Evolutionary conservation across 1,140 invertebrate species (phyloP).

Genomic region (Zaprionus lachaisei): DNA sequence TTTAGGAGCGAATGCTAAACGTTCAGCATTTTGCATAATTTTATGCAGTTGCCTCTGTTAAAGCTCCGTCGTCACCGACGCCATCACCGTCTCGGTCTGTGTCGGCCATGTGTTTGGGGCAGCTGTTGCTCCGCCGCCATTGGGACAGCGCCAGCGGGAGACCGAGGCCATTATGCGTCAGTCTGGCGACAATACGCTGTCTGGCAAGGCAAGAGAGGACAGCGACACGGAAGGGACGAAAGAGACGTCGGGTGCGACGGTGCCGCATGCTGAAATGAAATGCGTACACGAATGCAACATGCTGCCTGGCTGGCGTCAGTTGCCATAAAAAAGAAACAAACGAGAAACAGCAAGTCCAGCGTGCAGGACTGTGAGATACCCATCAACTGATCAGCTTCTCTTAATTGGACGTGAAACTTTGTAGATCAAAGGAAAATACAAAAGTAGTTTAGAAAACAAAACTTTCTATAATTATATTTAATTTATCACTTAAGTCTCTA

Average conservation of each 20-base stretch:
- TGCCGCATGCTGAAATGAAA: conserved; percentile 49
- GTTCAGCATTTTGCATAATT: conserved; percentile 15
- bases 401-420: not conserved
- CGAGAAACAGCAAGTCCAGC: not conserved
- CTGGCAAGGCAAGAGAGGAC: not conserved
- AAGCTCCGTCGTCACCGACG: not conserved
- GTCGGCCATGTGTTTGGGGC: conserved; percentile 22
- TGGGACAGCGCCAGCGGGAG: conserved; percentile 23
- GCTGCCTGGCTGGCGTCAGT: conserved; percentile 41
- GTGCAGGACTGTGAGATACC: not conserved
- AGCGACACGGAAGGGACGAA: not conserved
- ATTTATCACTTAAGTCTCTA: too few relatives aligned
- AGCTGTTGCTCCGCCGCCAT: conserved; percentile 32
- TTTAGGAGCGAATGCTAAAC: conserved; percentile 4
- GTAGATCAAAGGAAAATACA: not conserved
- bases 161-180: conserved; percentile 37
- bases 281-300: conserved; percentile 47
- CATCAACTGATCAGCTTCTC: not conserved
- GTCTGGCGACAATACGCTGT: conserved; percentile 27
- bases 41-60: conserved; percentile 1
- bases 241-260: not conserved
- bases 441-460: not conserved
- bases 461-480: too few relatives aligned
- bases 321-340: conserved; percentile 28
- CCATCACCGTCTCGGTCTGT: not conserved